Evolutionary conservation across 2,113 vertebrate genomes (phyloP), one percentile per base, ranked within the genome.

Genomic region (Notechis scutatus): DNA sequence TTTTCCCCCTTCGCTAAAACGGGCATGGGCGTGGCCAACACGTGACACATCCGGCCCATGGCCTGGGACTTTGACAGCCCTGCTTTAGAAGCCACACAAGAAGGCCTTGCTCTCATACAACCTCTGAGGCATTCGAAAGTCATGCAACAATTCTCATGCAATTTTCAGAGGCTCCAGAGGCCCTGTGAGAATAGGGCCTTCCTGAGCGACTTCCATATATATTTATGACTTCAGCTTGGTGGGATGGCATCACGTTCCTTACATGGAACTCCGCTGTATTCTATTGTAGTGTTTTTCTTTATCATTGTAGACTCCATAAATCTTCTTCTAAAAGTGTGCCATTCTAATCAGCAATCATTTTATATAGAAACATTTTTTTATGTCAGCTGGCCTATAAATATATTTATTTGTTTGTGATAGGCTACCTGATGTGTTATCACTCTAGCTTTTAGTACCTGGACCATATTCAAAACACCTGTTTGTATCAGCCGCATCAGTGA

Each of bases 401-500:
- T 74, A 81, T 20, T 81, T 9, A 39, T 20, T 39, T 42, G 20
- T 81, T 39, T 81, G 7, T 81, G 39, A 81, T 21, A 39, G 18
- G 74, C 34, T 1, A 81, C 74, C 34, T 39, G 74, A 42, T 21
- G 34, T 81, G 18, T 42, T 81, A 42, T 20, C 34, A 21, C 7
- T 7, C 34, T 81, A 42, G 18, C 7, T 21, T 90, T 57, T 95
- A 95, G 93, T 94, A 88, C 93, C 95, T 92, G 86, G 91, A 94
- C 92, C 96, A 95, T 95, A 94, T 96, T 21, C 96, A 96, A 95
- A 94, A 96, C 93, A 96, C 95, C 93, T 97, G 93, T 94, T 91
- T 90, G 94, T n/a, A 94, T 89, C 95, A 96, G 91, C 94, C 95
- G 95, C n/a, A 89, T 45, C 93, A 81, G 34, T 81, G 74, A 42